Base-by-base conservation (phyloP, 37 sponge, comb jelly and placozoan genomes). In the Bolinopsis microptera region DNA sequence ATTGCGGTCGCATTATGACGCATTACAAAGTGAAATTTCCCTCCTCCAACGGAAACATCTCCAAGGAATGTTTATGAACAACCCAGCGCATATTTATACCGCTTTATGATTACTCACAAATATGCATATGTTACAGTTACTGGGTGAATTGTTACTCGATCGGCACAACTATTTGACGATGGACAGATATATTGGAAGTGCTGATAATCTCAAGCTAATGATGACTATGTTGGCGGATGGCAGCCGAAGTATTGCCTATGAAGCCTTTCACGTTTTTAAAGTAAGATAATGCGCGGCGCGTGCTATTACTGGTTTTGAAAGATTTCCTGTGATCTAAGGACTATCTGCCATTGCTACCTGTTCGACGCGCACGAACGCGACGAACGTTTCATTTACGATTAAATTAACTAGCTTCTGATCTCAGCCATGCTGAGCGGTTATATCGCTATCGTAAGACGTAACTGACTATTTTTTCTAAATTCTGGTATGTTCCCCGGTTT, bases 261-360 rank as follows among this genome's bases (percentile, higher is more conserved):
- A 99, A 83, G 99, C 99, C 39, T 99, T 99, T 93, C 99, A 99
- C 70, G 99, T 99, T 3, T 99, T 99, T 94, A 99, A 99, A 94
- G 97, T 97, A 34, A 34, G 48, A 69, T 39, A 72, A 27, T 34
- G 80, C 80, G 80, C 80, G 80, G 80, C 80, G 80, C 69, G n/a
- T 16, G 27, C 38, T 77, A 76, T 88, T 33, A 40, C 83, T 93
- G 16, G 69, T 93, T 83, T 41, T 93, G n/a, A 13, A 23, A 23
- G 25, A 38, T 92, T 1, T 41, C 0, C 0, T 39, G 90, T 40
- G 90, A 86, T 38, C 26, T 36, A 40, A 86, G 26, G 1, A 86
- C 75, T 28, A 8, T 28, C 5, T 72, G 32, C 26, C 27, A 72
- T n/a, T 2, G 32, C 18, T 72, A 3, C 75, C 31, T 30, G n/a